Base-by-base conservation (phyloP, 2,888 invertebrate genomes). In the Achlya flavicornis region DNA sequence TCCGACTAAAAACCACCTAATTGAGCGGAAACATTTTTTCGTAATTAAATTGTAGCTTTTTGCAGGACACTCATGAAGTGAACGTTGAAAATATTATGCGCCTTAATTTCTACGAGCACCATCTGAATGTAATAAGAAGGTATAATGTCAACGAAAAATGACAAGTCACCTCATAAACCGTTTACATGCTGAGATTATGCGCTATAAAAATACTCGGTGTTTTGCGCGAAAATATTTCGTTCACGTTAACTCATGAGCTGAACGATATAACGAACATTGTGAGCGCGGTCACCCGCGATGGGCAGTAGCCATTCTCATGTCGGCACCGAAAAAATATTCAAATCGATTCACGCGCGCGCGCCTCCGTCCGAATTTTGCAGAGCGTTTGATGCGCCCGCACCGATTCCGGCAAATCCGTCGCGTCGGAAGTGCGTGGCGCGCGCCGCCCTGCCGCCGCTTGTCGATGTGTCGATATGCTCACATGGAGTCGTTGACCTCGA, bases 401-500 rank as follows among this genome's bases (percentile, higher is more conserved):
- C 92, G 92, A 92, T 93, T 93, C 93, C 92, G 92, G 92, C 93
- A 92, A 93, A 93, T 93, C 92, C 92, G 93, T 92, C 92, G 90
- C 91, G 91, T 93, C 93, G 93, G 93, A 93, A 93, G 92, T 93
- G 86, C 85, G 90, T 88, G 87, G 88, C 88, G 88, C 87, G 89
- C 88, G 90, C 87, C 86, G 78, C 82, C 77, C 81, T 70, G 83
- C 82, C 84, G 82, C 83, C 84, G 74, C 76, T 60, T 84, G 81
- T 83, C 87, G 90, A 90, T 90, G 85, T 89, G 81, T 88, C 90
- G 92, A 91, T 92, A 92, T 86, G 90, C 90, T 79, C 84, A 81
- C 80, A 80, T 83, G 79, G 81, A 86, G 92, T 89, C 93, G 85
- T 80, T 84, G 92, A 92, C 91, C 93, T 87, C 90, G 86, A 90